These are phyloP conservation scores for Dromiciops gliroides DNA, from an alignment of 2,113 vertebrate species.

Conservation along the genomic window DNA sequence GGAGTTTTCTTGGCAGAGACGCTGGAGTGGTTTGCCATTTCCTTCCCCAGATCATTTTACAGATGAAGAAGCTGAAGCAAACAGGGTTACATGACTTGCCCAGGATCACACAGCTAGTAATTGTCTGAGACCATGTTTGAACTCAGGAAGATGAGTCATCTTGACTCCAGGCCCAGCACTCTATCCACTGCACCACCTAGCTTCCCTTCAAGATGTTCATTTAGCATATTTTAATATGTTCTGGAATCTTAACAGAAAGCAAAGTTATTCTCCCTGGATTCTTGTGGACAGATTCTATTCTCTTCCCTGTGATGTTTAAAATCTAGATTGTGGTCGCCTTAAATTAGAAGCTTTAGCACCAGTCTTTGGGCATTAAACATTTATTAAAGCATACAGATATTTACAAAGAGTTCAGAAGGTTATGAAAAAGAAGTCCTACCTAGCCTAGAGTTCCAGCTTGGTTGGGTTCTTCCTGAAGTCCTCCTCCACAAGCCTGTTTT, in stretches of 20 bases:
- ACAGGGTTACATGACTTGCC: neutral
- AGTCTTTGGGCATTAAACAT: too few relatives aligned
- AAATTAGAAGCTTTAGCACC: too few relatives aligned
- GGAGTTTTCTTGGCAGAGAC: neutral
- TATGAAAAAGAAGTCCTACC: too few relatives aligned
- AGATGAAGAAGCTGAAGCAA: neutral
- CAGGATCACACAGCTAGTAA: neutral
- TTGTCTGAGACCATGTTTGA: neutral
- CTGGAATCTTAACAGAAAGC: neutral
- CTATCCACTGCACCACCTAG: neutral
- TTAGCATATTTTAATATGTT: neutral
- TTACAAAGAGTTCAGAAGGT: too few relatives aligned
- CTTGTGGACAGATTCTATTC: too few relatives aligned
- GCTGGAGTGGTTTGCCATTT: neutral
- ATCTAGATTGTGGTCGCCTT: too few relatives aligned
- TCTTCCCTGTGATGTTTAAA: too few relatives aligned
- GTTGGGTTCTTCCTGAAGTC: too few relatives aligned
- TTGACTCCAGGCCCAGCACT: neutral
- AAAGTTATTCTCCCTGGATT: neutral
- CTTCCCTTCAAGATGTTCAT: neutral
- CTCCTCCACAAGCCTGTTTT: too few relatives aligned
- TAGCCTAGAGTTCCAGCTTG: too few relatives aligned
- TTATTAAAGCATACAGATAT: too few relatives aligned
- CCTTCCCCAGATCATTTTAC: neutral
- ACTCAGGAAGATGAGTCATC: neutral